A percentile compares a stretch with the other conserved stretches of the same genome.
phyloP scores from a whole-genome alignment of 2,797 vertebrate genomes.

The Lacerta viridis region DNA sequence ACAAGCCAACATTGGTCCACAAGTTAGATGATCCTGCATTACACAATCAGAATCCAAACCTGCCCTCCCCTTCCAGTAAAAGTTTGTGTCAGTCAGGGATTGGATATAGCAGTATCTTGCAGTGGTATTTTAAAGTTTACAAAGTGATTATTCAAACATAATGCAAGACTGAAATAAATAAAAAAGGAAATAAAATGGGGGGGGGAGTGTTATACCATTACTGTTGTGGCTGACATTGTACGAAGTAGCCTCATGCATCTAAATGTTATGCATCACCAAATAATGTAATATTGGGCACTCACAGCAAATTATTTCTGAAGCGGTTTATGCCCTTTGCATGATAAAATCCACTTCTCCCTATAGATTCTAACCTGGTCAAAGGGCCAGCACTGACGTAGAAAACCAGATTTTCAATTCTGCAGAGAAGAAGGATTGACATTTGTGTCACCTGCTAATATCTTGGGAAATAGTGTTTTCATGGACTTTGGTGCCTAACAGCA shows the following conservation, averaged over 20 bases:
- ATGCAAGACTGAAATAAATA: not conserved
- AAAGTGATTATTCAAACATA: not conserved
- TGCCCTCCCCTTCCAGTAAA: not conserved
- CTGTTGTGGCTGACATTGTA: slow-evolving; percentile 81
- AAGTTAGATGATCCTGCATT: too few species aligned
- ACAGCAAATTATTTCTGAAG: slow-evolving; percentile 9
- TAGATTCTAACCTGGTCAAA: not conserved
- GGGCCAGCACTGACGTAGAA: too few species aligned
- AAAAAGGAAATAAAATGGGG: slow-evolving; percentile 1
- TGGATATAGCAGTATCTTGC: not conserved
- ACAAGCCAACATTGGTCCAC: too few species aligned
- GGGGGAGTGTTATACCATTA: not conserved
- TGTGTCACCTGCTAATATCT: not conserved
- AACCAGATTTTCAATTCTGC: not conserved
- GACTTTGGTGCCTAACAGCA: not conserved
- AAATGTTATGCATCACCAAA: not conserved
- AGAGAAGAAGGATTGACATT: accelerated
- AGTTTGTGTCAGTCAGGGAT: too few species aligned
- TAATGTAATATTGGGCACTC: not conserved
- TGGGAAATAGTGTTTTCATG: not conserved
- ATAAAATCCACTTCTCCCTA: not conserved
- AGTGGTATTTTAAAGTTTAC: not conserved
- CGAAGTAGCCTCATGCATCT: not conserved
- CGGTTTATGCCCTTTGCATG: not conserved
- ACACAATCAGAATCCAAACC: not conserved